These are phyloP conservation scores for Agonopterix alstromeriana DNA, from an alignment of 2,888 invertebrate species.

Conservation along the genomic window DNA sequence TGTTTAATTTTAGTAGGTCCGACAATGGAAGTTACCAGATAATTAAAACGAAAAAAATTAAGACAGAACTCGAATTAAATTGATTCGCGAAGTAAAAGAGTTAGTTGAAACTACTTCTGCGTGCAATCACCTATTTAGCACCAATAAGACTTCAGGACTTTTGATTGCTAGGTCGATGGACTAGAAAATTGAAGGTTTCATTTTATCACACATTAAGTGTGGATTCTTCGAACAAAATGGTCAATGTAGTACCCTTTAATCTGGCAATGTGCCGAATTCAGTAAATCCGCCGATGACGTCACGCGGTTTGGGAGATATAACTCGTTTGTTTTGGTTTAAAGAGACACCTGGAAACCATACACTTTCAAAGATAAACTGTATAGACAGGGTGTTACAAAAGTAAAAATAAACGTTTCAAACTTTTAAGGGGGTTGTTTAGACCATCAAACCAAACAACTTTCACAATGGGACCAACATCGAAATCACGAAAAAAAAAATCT, in stretches of 20 bases:
- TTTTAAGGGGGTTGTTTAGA: no score
- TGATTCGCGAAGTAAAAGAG: no score
- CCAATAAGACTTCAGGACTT: neutral
- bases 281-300: conserved; percentile 26
- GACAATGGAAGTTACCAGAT: neutral
- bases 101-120: neutral
- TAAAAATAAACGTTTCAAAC: no score
- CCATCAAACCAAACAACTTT: no score
- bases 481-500: no score
- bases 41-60: neutral
- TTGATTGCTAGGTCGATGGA: conserved; percentile 7
- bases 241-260: conserved; percentile 31
- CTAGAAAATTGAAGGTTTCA: conserved; percentile 2
- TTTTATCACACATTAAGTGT: conserved; percentile 3
- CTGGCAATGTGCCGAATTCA: conserved; percentile 34
- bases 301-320: no score
- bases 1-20: no score
- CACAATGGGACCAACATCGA: no score
- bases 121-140: neutral
- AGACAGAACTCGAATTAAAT: neutral
- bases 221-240: conserved; percentile 25
- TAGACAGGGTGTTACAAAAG: no score
- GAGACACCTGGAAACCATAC: no score
- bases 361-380: no score
- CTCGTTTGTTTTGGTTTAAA: no score